Evolutionary conservation across 2,113 vertebrate genomes (phyloP).

Genomic region (Rhinopomastus cyanomelas): DNA sequence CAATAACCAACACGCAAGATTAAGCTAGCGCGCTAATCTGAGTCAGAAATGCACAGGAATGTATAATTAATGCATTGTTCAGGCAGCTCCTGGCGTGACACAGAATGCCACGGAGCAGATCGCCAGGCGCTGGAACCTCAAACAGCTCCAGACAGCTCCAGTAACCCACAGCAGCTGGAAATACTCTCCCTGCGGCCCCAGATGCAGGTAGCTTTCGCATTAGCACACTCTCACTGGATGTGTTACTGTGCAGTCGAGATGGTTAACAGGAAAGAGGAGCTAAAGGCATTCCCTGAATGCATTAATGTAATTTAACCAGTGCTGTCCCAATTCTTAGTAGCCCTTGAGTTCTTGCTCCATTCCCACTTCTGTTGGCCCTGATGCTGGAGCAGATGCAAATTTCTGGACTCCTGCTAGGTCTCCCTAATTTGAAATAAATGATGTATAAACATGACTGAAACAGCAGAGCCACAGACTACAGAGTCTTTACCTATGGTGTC

Average conservation of each 20-base stretch:
- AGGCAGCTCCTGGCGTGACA: not conserved
- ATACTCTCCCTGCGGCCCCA: not conserved
- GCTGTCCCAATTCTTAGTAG: not conserved
- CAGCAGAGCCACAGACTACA: not conserved
- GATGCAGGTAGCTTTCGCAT: not conserved
- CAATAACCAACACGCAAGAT: not conserved
- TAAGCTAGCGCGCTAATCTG: not conserved
- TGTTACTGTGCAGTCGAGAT: not conserved
- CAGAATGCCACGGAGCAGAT: not conserved
- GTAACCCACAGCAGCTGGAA: not conserved
- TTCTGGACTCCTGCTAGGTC: not conserved
- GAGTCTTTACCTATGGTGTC: not conserved
- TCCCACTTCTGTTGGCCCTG: not conserved
- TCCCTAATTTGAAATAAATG: slow-evolving; percentile 22
- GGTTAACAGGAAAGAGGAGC: not conserved
- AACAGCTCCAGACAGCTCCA: not conserved
- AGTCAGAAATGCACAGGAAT: not conserved
- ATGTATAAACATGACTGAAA: slow-evolving; percentile 3
- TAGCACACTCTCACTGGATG: not conserved
- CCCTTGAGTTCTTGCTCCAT: not conserved
- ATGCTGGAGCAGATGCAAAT: not conserved
- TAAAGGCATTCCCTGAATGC: not conserved
- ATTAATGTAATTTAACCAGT: not conserved
- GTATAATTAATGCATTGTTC: not conserved
- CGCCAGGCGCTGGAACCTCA: not conserved